Base-by-base conservation (phyloP, 2,888 invertebrate species). In the Lasioglossum malachurum region DNA sequence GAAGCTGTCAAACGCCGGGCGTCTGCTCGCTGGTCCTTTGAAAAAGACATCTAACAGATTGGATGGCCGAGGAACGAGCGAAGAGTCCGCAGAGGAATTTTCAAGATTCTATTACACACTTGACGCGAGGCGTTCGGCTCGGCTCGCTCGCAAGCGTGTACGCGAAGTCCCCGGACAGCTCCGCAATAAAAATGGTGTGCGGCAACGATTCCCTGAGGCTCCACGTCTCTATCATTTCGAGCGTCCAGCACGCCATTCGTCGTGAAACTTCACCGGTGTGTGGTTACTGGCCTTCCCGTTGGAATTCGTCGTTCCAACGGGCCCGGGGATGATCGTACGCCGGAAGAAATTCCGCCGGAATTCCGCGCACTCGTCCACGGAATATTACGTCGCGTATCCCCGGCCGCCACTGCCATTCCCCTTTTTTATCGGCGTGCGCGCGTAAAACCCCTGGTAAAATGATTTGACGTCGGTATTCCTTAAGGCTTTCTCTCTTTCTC, bases 321-420 rank as follows among this genome's bases (percentile, higher is more conserved):
- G 44, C 35, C 35, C 35, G 67, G 38, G 35, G 69, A 35, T 31
- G 64, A 35, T 31, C 31, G 64, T 31, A 64, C 64, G 64, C 74
- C 80, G 87, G 77, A 87, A 78, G 87, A 87, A 87, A 87, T 86
- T 86, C 78, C 57, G 74, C 46, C 27, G 76, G 77, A 87, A 87
- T 87, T 82, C 82, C 86, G 49, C 76, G 57, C 69, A 60, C 72
- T 78, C 76, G 83, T 69, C 53, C 75, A 41, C 82, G 83, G 57
- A 87, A 87, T 87, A 87, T 87, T 80, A 86, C 87, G 86, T 77
- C 74, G 78, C 53, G 74, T 71, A 73, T 49, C 46, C 60, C 44
- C 60, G 64, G 64, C 64, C 38, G 75, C 23, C 23, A 12, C 41
- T n/a, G 38, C 71, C 35, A 46, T 31, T 38, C 78, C 78, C 78